A percentile compares a stretch with the other conserved stretches of the same genome.
Evolutionary conservation across 2,888 invertebrate species (phyloP).

Genomic region (Syrista parreyssii): DNA sequence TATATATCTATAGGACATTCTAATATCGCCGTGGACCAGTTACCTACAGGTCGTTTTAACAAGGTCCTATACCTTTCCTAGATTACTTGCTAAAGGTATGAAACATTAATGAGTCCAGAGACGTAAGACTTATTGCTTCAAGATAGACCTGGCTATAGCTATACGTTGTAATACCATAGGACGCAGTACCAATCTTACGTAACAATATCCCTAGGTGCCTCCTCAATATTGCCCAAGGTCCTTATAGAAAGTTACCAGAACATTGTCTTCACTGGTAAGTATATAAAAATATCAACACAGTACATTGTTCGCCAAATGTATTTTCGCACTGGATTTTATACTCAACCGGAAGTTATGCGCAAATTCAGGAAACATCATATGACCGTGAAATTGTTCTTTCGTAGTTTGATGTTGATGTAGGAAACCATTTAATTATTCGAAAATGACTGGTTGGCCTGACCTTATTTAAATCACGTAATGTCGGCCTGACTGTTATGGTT

Average conservation of each 20-base stretch:
- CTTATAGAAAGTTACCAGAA: not conserved
- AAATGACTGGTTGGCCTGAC: not conserved
- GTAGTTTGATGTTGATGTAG: not conserved
- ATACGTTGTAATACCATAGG: not conserved
- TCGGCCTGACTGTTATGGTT: not conserved
- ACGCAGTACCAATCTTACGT: not conserved
- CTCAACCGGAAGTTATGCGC: not conserved
- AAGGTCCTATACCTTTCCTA: not conserved
- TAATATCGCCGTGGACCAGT: not conserved
- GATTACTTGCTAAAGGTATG: not conserved
- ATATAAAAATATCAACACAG: not conserved
- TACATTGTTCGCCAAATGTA: too few species aligned
- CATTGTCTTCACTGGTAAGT: not conserved
- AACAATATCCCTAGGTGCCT: not conserved
- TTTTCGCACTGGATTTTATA: too few species aligned
- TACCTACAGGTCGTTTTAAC: not conserved
- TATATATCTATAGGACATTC: not conserved
- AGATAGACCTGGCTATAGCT: not conserved
- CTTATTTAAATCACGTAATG: not conserved
- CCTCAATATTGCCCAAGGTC: not conserved
- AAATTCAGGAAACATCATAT: not conserved
- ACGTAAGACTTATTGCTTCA: not conserved
- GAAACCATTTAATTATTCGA: not conserved
- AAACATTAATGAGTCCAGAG: not conserved
- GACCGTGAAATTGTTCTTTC: not conserved